Percentiles rank a stretch among this genome's conserved stretches.
phyloP scores from a whole-genome alignment of 2,888 invertebrate genomes.

The Parasteatoda lunata region DNA sequence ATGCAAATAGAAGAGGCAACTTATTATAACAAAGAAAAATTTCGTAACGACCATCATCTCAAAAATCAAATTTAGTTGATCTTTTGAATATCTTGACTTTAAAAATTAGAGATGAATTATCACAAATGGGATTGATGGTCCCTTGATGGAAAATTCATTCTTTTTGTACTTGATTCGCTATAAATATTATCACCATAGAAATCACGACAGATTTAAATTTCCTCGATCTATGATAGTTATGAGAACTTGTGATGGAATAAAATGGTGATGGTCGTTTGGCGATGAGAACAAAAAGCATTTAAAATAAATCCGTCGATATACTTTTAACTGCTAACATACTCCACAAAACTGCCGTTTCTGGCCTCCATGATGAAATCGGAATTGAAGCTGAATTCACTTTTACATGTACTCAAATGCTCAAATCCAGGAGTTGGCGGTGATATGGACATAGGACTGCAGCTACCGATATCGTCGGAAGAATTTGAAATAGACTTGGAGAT shows the following conservation, averaged over 20 bases:
- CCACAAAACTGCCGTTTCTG: conserved; percentile 37
- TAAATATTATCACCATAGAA: too few relatives aligned
- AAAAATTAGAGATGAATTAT: too few relatives aligned
- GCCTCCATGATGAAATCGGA: conserved; percentile 50
- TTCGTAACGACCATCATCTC: conserved; percentile 49
- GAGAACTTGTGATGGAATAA: too few relatives aligned
- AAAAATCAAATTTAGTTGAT: neutral
- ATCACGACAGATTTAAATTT: too few relatives aligned
- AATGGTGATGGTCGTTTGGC: conserved; percentile 55
- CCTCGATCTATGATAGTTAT: too few relatives aligned
- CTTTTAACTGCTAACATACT: conserved; percentile 64
- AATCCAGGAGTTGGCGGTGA: conserved; percentile 45
- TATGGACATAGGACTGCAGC: conserved; percentile 37
- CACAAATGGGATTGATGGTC: too few relatives aligned
- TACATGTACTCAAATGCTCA: conserved; percentile 42
- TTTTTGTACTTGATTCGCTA: too few relatives aligned
- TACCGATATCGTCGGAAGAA: conserved; percentile 7
- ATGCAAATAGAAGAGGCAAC: conserved; percentile 38
- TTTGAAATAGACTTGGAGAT: neutral
- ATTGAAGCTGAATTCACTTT: conserved; percentile 38
- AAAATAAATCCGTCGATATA: conserved; percentile 4
- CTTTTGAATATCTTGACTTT: too few relatives aligned
- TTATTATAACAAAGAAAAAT: conserved; percentile 9
- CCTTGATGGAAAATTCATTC: too few relatives aligned
- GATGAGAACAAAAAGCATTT: neutral